Evolutionary conservation across 2,113 vertebrate genomes (phyloP), one percentile per base, ranked within the genome.

Genomic region (Aegithalos caudatus): DNA sequence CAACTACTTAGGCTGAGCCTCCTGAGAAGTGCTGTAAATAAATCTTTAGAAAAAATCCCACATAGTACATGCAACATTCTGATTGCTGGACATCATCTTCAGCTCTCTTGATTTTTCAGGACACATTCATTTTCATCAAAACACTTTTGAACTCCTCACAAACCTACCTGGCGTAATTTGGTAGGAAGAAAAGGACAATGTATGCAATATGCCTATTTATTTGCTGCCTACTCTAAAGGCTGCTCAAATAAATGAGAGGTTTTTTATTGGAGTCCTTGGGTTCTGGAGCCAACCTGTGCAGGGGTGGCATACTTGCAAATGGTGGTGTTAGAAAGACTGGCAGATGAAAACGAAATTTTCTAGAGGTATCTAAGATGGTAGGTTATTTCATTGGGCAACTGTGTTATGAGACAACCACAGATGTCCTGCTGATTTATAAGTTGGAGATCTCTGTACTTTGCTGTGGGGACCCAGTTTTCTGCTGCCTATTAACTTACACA

Each of bases 391-490:
- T 11, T 65, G 62, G 37, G 27, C 33, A 91, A 38, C 48, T 61
- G 78, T 87, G 50, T 72, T 82, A 72, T 11, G 48, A 87, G 61
- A 44, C 24, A 90, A 40, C 18, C 67, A 15, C 18, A 79, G 71
- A 86, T 16, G 45, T 65, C 33, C 78, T 77, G n/a, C 50, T 94
- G 72, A 74, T 94, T 78, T 95, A 67, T n/a, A 51, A 76, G 37
- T 18, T 86, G 57, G 47, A 80, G 69, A 77, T 87, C 54, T 89
- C 24, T 38, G 61, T 37, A 20, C 21, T 89, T 76, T 72, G 53
- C 58, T 67, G 53, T 53, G 38, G 66, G 70, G 62, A 81, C 33
- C 2, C n/a, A 29, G 53, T 54, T 50, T 89, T 94, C 71, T 76
- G 48, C 57, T 76, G 48, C 70, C n/a, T 84, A 24, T 90, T 69